phyloP scores from a whole-genome alignment of 2,113 vertebrate species.

The Paratilapia polleni region DNA sequence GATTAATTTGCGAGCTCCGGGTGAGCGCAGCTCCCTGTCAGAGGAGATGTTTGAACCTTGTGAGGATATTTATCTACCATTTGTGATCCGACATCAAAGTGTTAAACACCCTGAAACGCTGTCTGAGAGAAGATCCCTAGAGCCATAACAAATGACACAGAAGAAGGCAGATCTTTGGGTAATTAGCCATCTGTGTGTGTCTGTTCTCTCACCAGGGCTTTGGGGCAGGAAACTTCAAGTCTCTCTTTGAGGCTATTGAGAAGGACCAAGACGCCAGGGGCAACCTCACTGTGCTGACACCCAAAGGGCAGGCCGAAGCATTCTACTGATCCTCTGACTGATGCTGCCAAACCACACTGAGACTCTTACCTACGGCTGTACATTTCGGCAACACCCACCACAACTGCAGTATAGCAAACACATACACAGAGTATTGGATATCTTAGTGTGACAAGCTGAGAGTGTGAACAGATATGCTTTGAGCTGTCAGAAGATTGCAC shows the following conservation, averaged over 20 bases:
- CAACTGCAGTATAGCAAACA: constrained; percentile 1
- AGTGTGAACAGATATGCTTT: constrained; percentile 11
- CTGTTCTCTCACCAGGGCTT: constrained; percentile 80
- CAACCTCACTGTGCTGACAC: constrained; percentile 80
- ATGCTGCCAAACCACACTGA: constrained; percentile 13
- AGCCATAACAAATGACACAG: constrained; percentile 58
- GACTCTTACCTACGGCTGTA: constrained; percentile 3
- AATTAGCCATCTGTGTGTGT: constrained; percentile 63
- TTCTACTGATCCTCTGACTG: constrained; percentile 68
- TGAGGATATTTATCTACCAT: constrained; percentile 33
- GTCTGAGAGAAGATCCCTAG: constrained; percentile 45
- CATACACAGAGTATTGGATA: background rate
- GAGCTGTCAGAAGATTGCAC: constrained; percentile 10
- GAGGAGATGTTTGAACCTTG: constrained; percentile 44
- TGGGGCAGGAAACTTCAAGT: constrained; percentile 87
- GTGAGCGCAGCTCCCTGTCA: constrained; percentile 1
- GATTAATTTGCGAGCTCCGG: constrained; percentile 40
- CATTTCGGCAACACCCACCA: constrained; percentile 3
- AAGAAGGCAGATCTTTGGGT: constrained; percentile 57
- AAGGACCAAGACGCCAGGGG: constrained; percentile 85
- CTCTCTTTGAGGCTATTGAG: constrained; percentile 87
- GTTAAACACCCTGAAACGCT: background rate
- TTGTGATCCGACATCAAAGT: constrained; percentile 64
- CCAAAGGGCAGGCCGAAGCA: constrained; percentile 61
- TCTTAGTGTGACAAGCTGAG: constrained; percentile 9